These are phyloP conservation scores for Lophius piscatorius DNA, from an alignment of 2,113 vertebrate species.

Conservation along the genomic window DNA sequence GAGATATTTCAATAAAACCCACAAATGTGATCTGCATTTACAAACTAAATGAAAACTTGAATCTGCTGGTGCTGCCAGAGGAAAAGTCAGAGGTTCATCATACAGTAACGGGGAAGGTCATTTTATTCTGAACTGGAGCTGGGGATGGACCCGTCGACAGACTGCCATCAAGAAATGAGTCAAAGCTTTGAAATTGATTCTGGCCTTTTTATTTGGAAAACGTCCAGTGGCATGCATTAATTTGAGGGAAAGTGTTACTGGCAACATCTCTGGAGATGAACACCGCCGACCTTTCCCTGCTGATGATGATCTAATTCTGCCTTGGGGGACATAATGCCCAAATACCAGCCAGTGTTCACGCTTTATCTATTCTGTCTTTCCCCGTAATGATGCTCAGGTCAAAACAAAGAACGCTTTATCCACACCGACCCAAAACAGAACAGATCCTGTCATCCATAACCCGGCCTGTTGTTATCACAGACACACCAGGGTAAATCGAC, in stretches of 20 bases:
- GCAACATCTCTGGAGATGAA: conserved; percentile 1
- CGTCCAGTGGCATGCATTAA: neutral
- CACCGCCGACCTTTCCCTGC: conserved; percentile 59
- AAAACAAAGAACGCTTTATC: conserved; percentile 38
- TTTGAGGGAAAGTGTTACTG: neutral
- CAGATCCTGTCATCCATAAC: conserved; percentile 30
- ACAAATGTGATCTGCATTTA: too few relatives aligned
- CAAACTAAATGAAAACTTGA: neutral
- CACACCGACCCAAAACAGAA: neutral
- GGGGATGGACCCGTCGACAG: neutral
- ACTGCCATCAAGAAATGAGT: neutral
- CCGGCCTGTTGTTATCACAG: neutral
- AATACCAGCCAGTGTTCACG: conserved; percentile 57
- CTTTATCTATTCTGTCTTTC: conserved; percentile 42
- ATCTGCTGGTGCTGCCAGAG: neutral
- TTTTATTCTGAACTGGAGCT: neutral
- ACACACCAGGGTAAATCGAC: too few relatives aligned
- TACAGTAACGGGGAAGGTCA: too few relatives aligned
- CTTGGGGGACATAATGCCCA: conserved; percentile 39
- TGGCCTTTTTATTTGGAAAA: neutral
- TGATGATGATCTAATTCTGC: conserved; percentile 30
- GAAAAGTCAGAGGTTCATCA: neutral
- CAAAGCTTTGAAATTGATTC: neutral
- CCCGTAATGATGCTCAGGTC: conserved; percentile 27
- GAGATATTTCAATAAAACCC: too few relatives aligned